These are phyloP conservation scores for Penaeus japonicus DNA, from an alignment of 1,140 invertebrate genomes.

Conservation along the genomic window DNA sequence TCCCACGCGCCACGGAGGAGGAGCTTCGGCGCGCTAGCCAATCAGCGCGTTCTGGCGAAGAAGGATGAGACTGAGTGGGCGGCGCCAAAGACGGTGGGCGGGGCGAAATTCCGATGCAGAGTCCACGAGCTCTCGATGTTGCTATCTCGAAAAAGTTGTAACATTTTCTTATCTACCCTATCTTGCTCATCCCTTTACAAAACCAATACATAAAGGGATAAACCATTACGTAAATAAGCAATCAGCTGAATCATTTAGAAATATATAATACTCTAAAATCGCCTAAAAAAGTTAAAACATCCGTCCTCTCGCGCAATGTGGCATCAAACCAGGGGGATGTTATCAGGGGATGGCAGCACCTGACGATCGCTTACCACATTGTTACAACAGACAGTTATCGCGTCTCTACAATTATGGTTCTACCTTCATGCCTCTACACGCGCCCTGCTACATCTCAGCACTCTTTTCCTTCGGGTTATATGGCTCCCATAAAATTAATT, in stretches of 20 bases:
- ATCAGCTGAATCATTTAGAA: too few relatives aligned
- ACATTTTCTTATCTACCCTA: neutral
- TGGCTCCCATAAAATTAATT: too few relatives aligned
- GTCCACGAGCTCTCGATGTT: neutral
- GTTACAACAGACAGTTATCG: neutral
- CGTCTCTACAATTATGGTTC: neutral
- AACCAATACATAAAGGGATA: too few relatives aligned
- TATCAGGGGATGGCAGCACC: conserved; percentile 25
- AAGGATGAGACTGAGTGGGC: neutral
- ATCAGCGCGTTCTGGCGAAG: neutral
- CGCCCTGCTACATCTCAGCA: neutral
- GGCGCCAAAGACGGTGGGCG: neutral
- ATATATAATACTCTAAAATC: too few relatives aligned
- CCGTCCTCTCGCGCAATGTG: neutral
- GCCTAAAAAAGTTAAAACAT: too few relatives aligned
- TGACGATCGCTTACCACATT: neutral
- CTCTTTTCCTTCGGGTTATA: too few relatives aligned
- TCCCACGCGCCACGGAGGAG: conserved; percentile 17
- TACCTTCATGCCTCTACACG: neutral
- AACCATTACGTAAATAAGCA: too few relatives aligned
- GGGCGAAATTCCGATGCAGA: conserved; percentile 32
- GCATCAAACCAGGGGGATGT: neutral
- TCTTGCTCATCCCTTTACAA: neutral
- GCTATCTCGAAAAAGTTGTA: neutral
- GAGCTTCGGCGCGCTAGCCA: conserved; percentile 13